Evolutionary conservation across 2,888 invertebrate genomes (phyloP).

Genomic region (Campoplex capitator): DNA sequence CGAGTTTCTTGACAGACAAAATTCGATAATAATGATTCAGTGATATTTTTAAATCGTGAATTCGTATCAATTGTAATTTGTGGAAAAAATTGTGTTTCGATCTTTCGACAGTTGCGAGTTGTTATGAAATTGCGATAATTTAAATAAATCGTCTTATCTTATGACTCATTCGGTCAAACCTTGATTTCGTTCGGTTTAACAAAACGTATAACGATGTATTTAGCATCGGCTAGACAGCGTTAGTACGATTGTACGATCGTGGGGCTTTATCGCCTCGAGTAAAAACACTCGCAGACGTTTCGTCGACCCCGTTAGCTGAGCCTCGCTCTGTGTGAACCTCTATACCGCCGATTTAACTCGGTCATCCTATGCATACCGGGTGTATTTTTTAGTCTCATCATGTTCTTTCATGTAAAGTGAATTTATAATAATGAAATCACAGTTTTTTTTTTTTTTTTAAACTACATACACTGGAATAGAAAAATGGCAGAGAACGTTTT

Average conservation of each 20-base stretch:
- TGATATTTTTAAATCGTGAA: not conserved
- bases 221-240: conserved; percentile 7
- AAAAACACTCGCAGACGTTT: conserved; percentile 43
- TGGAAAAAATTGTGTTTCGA: not conserved
- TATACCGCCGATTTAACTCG: not conserved
- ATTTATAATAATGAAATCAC: not conserved
- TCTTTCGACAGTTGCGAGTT: not conserved
- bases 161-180: not conserved
- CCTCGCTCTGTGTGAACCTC: not conserved
- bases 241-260: conserved; percentile 42
- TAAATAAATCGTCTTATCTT: not conserved
- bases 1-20: not conserved
- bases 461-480: not conserved
- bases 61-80: not conserved
- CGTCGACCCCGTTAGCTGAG: conserved; percentile 71
- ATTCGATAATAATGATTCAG: not conserved
- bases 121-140: not conserved
- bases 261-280: conserved; percentile 48
- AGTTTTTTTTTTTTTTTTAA: not conserved
- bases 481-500: not conserved
- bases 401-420: not conserved
- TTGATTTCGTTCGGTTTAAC: not conserved
- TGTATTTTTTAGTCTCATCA: not conserved
- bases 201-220: not conserved
- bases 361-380: not conserved